Conservation (phyloP, 2,797 vertebrate genomes). For the Cygnus olor region DNA sequence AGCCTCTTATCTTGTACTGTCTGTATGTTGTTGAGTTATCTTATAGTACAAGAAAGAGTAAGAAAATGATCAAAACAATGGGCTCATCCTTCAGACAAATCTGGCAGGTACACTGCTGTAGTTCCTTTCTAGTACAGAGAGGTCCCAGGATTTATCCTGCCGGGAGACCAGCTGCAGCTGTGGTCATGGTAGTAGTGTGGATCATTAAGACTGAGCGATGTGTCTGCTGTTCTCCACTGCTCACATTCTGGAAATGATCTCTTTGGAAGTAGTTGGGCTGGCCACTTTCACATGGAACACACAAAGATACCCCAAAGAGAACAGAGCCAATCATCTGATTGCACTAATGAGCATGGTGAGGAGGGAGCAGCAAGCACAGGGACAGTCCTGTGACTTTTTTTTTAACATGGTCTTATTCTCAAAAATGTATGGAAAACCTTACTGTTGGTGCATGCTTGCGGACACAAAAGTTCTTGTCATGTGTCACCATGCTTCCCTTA, state of each 20-base stretch:
- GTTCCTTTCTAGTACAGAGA: not conserved
- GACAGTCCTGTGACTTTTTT: not conserved
- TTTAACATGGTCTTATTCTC: not conserved
- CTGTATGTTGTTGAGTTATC: not conserved
- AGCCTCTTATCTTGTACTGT: not conserved
- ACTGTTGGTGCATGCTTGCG: fast-evolving
- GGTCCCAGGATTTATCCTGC: not conserved
- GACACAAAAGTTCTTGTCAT: not conserved
- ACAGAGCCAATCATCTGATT: not conserved
- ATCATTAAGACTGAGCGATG: fast-evolving
- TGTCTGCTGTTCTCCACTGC: not conserved
- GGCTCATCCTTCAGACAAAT: not conserved
- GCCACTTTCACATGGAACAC: not conserved
- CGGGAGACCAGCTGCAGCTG: not conserved
- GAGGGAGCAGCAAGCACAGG: not conserved
- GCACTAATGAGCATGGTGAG: not conserved
- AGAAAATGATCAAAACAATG: not conserved
- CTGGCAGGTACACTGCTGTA: not conserved
- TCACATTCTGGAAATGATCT: not conserved
- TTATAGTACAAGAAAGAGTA: not conserved
- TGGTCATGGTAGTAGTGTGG: not conserved
- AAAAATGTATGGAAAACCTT: fast-evolving
- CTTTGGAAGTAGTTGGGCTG: not conserved
- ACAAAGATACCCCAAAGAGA: not conserved
- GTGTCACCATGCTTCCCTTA: not conserved